Evolutionary conservation across 2,797 vertebrate genomes (phyloP), one percentile per base, ranked within the genome.

Genomic region (Liparis tanakae): DNA sequence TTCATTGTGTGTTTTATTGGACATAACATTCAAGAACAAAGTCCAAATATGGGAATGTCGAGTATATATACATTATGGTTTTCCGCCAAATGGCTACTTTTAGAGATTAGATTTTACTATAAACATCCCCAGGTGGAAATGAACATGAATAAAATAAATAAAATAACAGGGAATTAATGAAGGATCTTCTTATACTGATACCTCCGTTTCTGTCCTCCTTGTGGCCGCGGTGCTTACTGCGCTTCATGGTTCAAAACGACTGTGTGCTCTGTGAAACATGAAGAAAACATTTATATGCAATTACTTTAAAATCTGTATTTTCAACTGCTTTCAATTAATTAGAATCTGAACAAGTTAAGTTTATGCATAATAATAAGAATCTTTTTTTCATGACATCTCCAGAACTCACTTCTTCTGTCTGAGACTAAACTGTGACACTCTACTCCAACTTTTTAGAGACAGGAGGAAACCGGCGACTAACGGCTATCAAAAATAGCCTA

Each of bases 201-300:
- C 95, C 96, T 94, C 94, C 95, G 54, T 91, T 94, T 65, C 90
- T 93, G 72, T 98, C 96, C 46, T 98, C 96, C 90, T 98, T 99
- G 55, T 95, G 88, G 1, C 92, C 87, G 7, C 97, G 95, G 0
- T 92, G 91, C 94, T 97, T 99, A 81, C 95, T 96, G 13, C 97
- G 95, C 91, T 98, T 98, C 98, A 99, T 99, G 90, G 91, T 93
- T 70, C 93, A 93, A 76, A 94, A 92, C 33, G 89, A 87, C 44
- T 90, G 88, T 86, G 91, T 1, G 91, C 89, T 94, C 95, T 98
- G 92, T 30, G 55, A 36, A 81, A 44, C 2, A 37, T 44, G 0
- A 56, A 36, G 25, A 34, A 22, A 67, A 22, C 18, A 74, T 15
- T 13, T 6, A 10, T 39, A 17, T 55, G 20, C 10, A 65, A 39